Conservation (phyloP, 1,140 invertebrate species). For the roundworm (Caenorhabditis elegans) region DNA sequence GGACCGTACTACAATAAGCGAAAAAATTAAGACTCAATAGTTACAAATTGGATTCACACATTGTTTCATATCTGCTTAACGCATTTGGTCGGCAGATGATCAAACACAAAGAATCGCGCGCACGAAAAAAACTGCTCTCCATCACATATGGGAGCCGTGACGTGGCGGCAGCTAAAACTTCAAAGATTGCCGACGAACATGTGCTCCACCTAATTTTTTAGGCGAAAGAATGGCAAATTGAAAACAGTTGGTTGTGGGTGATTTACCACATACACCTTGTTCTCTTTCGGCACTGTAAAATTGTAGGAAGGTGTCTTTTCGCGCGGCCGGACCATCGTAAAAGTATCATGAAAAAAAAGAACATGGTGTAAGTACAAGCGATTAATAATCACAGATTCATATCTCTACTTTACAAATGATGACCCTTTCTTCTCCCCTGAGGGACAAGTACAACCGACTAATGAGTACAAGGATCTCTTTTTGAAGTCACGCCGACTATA, state of each 20-base stretch:
- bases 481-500: neutral
- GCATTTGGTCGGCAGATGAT: conserved; percentile 10
- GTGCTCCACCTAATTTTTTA: neutral
- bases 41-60: neutral
- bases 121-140: neutral
- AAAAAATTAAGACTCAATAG: no score
- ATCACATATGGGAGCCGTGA: neutral
- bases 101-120: conserved; percentile 7
- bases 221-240: neutral
- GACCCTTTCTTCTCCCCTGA: conserved; percentile 5
- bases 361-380: neutral
- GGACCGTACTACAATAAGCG: no score
- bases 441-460: conserved; percentile 15
- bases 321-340: conserved; percentile 16
- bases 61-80: no score
- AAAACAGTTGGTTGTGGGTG: conserved; percentile 1
- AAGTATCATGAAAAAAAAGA: neutral
- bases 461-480: neutral
- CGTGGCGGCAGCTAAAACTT: conserved; percentile 26
- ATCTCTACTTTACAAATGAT: neutral
- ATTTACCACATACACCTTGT: conserved; percentile 23
- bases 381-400: conserved; percentile 27
- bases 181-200: conserved; percentile 21
- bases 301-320: neutral
- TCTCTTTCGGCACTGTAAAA: neutral